Conservation (phyloP, 2,888 invertebrate species). For the Lissonota sp. region DNA sequence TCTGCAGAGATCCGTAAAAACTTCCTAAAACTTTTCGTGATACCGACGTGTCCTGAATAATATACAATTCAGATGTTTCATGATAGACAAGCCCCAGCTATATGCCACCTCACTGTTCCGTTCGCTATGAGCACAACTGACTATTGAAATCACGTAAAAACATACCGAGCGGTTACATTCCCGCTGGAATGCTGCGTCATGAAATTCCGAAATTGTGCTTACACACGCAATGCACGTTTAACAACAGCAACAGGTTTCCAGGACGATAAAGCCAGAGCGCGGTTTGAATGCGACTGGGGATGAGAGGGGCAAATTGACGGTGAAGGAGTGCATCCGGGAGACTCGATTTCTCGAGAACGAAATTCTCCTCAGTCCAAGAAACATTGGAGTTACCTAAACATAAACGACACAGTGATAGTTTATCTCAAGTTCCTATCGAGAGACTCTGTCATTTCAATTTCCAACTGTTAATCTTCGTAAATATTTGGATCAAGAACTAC, state of each 20-base stretch:
- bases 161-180: slow-evolving; percentile 3
- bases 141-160: slow-evolving; percentile 16
- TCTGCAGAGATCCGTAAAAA: too few relatives aligned
- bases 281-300: slow-evolving; percentile 1
- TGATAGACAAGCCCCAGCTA: background rate
- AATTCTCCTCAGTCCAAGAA: slow-evolving; percentile 42
- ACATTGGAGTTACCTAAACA: slow-evolving; percentile 20
- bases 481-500: slow-evolving; percentile 14
- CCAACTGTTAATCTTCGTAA: slow-evolving; percentile 4
- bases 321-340: background rate
- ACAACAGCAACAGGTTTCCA: slow-evolving; percentile 65
- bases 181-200: background rate
- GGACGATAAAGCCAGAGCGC: slow-evolving; percentile 41
- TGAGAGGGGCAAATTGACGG: slow-evolving; percentile 4
- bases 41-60: background rate
- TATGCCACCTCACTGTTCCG: background rate
- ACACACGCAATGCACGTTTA: slow-evolving; percentile 49
- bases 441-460: background rate
- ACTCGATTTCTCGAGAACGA: slow-evolving; percentile 46
- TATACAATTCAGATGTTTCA: background rate
- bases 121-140: background rate
- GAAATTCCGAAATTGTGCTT: slow-evolving; percentile 28
- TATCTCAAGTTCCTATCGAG: background rate
- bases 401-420: slow-evolving; percentile 19
- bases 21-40: background rate